Evolutionary conservation across 2,113 vertebrate genomes (phyloP).

Genomic region (Peromyscus polionotus): DNA sequence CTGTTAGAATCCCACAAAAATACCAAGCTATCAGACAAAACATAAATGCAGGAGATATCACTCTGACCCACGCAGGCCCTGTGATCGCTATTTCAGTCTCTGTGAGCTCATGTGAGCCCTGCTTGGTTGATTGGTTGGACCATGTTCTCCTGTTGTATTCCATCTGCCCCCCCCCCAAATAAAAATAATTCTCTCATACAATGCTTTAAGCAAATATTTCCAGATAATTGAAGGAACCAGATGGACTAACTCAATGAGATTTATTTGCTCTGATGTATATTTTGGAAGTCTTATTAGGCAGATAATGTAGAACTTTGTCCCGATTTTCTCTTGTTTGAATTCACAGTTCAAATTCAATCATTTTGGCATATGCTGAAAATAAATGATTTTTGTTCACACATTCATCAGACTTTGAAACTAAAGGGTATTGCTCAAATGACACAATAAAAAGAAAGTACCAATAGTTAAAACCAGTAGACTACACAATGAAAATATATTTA

Average conservation of each 20-base stretch:
- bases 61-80: background rate
- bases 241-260: background rate
- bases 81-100: background rate
- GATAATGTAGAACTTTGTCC: conserved; percentile 23
- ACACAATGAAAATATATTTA: background rate
- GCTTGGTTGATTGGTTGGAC: background rate
- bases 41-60: background rate
- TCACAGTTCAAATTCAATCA: conserved; percentile 35
- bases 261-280: background rate
- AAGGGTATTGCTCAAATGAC: background rate
- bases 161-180: background rate
- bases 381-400: background rate
- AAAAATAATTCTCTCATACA: conserved; percentile 33
- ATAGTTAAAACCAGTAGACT: background rate
- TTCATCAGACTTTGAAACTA: conserved; percentile 37
- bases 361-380: conserved; percentile 48
- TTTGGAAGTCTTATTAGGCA: background rate
- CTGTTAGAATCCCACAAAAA: background rate
- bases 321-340: conserved; percentile 6
- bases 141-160: background rate
- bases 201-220: background rate
- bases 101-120: background rate
- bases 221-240: background rate
- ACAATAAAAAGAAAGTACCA: background rate
- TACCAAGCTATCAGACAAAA: background rate